Conservation (phyloP, 2,797 vertebrate species). For the Sebastes glaucus region DNA sequence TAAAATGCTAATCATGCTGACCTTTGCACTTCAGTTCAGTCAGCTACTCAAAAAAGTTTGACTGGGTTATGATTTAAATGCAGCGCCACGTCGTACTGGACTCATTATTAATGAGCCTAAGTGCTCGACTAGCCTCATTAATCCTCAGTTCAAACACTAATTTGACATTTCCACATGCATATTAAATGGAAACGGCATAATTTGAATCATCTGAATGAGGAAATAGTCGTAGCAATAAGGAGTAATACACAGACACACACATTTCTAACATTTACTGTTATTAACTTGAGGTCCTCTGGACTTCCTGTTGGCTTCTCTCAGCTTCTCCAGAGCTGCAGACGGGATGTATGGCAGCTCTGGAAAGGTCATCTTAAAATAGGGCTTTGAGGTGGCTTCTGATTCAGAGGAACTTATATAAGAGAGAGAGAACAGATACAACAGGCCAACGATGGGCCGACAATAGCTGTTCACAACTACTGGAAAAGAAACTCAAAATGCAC, state of each 20-base stretch:
- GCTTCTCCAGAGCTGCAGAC: neutral
- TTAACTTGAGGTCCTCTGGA: neutral
- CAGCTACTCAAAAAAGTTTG: neutral
- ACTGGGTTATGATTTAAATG: conserved; percentile 29
- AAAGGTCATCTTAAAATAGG: conserved; percentile 23
- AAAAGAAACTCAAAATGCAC: neutral
- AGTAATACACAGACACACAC: conserved; percentile 3
- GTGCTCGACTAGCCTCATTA: conserved; percentile 41
- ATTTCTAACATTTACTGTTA: neutral
- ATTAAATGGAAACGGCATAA: conserved; percentile 16
- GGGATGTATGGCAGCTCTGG: neutral
- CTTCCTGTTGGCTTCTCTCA: neutral
- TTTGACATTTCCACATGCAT: conserved; percentile 50
- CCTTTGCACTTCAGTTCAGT: conserved; percentile 38
- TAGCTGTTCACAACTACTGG: neutral
- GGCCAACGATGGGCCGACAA: neutral
- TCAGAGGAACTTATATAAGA: neutral
- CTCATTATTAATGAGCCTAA: conserved; percentile 54
- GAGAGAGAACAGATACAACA: neutral
- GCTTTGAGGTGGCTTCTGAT: neutral
- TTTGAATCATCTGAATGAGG: conserved; percentile 5
- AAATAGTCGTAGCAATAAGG: conserved; percentile 7
- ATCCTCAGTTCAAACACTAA: conserved; percentile 26
- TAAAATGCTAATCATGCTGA: conserved; percentile 43
- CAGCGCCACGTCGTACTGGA: conserved; percentile 3